Evolutionary conservation across 2,113 vertebrate species (phyloP), one percentile per base, ranked within the genome.

Genomic region (Pangasianodon hypophthalmus): DNA sequence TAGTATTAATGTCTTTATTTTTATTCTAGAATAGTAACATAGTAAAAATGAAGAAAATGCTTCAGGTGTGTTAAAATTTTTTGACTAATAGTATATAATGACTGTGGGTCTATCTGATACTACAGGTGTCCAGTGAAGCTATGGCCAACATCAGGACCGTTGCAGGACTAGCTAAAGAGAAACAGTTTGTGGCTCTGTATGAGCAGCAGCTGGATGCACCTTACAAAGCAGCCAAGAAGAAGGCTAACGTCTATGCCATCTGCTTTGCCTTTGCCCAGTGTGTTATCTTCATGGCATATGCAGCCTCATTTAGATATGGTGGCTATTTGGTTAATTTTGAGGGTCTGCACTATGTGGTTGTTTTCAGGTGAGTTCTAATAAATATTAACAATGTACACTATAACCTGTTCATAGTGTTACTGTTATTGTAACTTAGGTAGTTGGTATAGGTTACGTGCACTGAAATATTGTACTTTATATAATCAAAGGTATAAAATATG

Each of bases 131-230:
- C 37, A 93, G 95, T 92, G 96, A 97, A 87, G 95, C 95, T 85
- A 91, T 97, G 54, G 10, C 90, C 80, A 96, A 96, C 92, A 97
- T 97, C 90, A 94, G 96, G 88, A 97, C 96, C 10, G 93, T 97
- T 56, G 96, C 96, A 50, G 96, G 96, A 19, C 92, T 97, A 73
- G 93, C 93, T 69, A 96, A 95, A 91, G 96, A 96, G 90, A 92
- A 54, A 16, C 85, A 90, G 19, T 96, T 96, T 94, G 95, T 96
- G 64, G 90, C 93, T 56, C 91, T 88, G 3, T 97, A 95, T 62
- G 94, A 96, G 73, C 41, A 94, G 85, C 92, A 94, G 91, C 93
- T 97, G 2, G 90, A 94, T 79, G 64, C 73, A 44, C 96, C 96
- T 0, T 96, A 94, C 90, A 92, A 90, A 91, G 93, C 94, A 24